Base-by-base conservation (phyloP, 2,797 vertebrate genomes). In the Toxotes lorentzi region DNA sequence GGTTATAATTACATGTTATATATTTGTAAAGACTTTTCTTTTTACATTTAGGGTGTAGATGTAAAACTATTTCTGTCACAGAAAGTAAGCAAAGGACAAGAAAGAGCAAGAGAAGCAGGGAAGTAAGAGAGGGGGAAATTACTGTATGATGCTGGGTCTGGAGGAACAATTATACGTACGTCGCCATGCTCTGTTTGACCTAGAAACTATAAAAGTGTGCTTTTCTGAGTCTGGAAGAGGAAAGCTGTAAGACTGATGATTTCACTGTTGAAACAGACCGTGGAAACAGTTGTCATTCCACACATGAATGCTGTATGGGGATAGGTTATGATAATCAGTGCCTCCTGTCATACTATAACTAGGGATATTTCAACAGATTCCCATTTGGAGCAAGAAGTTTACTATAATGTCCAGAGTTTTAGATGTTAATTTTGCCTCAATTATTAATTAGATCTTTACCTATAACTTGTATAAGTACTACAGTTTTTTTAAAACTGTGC, bases 141-240 rank as follows among this genome's bases (percentile, higher is more conserved):
- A 62, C 50, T 56, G 59, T 48, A 78, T 57, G 47, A 71, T 43
- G 78, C 72, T 24, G 30, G 21, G 79, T 86, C 82, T 89, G 91
- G 80, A 72, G 81, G 81, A 88, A 70, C 63, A 85, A 87, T 88
- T 82, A 88, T 54, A 76, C 4, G 34, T 50, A 38, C 38, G 62
- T 67, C 4, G 14, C 40, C 72, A 59, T 58, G 70, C 79, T 86
- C 69, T 41, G 57, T 75, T 83, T 86, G 86, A 91, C 86, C 75
- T 79, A 84, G 66, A 92, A 88, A 86, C 83, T 84, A 51, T 68
- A 76, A 79, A 30, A 71, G 40, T 34, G 58, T 64, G 41, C 63
- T 71, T 80, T 41, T 83, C 35, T 45, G 78, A 61, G 58, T 35
- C 48, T 56, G 63, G 14, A 50, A 63, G 35, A 72, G 43, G 51